These are phyloP conservation scores for Furnarius figulus DNA, from an alignment of 2,113 vertebrate genomes.

Conservation along the genomic window DNA sequence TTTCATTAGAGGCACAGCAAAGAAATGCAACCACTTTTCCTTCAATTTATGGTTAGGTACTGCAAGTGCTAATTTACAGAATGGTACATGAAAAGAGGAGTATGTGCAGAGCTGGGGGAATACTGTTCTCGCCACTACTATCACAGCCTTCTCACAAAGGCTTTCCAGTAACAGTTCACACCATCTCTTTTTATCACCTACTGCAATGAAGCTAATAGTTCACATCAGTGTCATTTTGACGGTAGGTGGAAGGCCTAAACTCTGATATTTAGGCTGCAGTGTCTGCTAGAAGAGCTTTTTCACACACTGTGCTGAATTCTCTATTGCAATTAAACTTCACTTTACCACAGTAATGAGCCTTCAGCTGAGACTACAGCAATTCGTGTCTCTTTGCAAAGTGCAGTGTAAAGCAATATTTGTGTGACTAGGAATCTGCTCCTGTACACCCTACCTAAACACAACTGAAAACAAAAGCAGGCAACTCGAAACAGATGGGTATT, in stretches of 20 bases:
- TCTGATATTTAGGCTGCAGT: neutral
- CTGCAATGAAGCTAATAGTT: neutral
- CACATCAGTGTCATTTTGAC: neutral
- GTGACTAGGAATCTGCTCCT: neutral
- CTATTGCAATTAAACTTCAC: neutral
- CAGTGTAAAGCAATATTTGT: neutral
- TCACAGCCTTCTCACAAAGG: neutral
- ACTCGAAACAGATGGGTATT: neutral
- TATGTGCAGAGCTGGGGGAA: neutral
- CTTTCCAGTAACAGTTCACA: neutral
- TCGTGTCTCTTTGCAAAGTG: neutral
- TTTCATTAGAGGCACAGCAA: neutral
- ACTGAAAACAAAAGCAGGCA: neutral
- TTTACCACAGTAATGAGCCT: neutral
- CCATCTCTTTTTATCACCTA: slow-evolving; percentile 6
- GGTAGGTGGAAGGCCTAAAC: neutral
- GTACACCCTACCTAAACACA: neutral
- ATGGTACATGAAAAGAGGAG: neutral
- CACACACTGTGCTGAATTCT: neutral
- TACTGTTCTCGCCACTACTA: neutral
- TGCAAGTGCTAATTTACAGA: neutral
- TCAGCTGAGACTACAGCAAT: neutral
- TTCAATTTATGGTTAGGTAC: neutral
- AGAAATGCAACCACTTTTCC: neutral
- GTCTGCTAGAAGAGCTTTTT: neutral